phyloP scores from a whole-genome alignment of 2,113 vertebrate species.

The Tapirus terrestris region DNA sequence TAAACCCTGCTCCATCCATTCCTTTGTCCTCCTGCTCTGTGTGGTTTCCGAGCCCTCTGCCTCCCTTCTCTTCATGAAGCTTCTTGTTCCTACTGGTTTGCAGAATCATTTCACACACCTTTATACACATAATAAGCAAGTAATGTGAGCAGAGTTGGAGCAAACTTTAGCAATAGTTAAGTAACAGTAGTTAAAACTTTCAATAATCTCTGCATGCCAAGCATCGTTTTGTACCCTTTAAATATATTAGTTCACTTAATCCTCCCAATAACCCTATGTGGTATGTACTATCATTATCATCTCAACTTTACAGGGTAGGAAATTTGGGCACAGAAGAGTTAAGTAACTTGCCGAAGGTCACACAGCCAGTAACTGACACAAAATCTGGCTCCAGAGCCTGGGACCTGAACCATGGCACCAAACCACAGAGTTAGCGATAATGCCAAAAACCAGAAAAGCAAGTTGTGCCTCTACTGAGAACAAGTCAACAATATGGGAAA shows the following conservation, averaged over 20 bases:
- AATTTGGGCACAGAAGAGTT: neutral
- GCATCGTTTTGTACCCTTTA: neutral
- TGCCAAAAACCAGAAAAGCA: neutral
- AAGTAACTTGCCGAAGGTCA: neutral
- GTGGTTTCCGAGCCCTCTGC: neutral
- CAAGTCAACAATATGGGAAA: neutral
- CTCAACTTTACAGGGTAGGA: neutral
- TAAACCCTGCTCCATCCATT: neutral
- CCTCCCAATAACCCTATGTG: neutral
- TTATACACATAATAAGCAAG: neutral
- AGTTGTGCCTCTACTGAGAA: neutral
- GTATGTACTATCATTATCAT: neutral
- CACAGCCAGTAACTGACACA: neutral
- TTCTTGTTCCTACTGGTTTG: neutral
- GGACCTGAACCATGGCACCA: neutral
- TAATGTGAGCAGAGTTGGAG: neutral
- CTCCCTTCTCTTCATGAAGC: neutral
- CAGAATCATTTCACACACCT: neutral
- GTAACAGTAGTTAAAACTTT: neutral
- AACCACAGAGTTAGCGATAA: neutral
- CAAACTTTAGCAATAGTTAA: neutral
- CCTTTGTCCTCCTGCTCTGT: neutral
- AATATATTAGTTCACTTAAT: neutral
- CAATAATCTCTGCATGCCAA: neutral
- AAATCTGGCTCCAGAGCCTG: neutral